Conservation (phyloP, 2,113 vertebrate species). For the Oryzias woworae region DNA sequence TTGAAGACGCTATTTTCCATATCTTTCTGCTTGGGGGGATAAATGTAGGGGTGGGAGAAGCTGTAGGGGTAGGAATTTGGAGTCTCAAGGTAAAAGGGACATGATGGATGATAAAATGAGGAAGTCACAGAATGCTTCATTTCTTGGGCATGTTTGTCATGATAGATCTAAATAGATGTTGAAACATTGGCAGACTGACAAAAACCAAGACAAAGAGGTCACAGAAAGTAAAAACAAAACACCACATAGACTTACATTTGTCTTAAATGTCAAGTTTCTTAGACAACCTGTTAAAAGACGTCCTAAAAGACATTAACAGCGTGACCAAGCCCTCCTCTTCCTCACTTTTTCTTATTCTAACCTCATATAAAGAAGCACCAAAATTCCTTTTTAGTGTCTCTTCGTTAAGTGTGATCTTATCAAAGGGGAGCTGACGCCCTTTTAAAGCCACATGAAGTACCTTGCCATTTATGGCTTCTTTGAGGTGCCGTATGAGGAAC, state of each 20-base stretch:
- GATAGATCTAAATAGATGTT: slow-evolving; percentile 29
- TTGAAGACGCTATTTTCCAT: no score
- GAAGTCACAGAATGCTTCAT: slow-evolving; percentile 34
- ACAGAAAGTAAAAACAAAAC: slow-evolving; percentile 15
- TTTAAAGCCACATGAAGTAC: slow-evolving; percentile 75
- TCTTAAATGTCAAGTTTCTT: slow-evolving; percentile 32
- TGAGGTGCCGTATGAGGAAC: slow-evolving; percentile 15
- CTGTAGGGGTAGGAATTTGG: background rate
- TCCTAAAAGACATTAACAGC: slow-evolving; percentile 10
- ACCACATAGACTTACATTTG: slow-evolving; percentile 20
- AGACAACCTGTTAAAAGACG: slow-evolving; percentile 50
- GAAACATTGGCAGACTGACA: slow-evolving; percentile 14
- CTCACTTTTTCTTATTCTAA: slow-evolving; percentile 15
- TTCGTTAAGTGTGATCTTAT: slow-evolving; percentile 35
- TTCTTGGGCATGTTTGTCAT: slow-evolving; percentile 33
- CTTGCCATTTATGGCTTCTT: slow-evolving; percentile 77
- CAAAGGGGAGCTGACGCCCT: slow-evolving; percentile 49
- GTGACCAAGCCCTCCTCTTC: slow-evolving; percentile 25
- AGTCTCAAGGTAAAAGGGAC: slow-evolving; percentile 12
- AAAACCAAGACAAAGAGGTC: slow-evolving; percentile 13
- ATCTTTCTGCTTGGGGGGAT: no score
- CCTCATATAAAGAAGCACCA: slow-evolving; percentile 34
- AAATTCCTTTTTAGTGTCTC: slow-evolving; percentile 32
- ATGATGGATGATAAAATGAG: slow-evolving; percentile 1
- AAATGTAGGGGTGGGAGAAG: no score